Evolutionary conservation across 2,113 vertebrate species (phyloP).

Genomic region (Pelecanoides urinatrix): DNA sequence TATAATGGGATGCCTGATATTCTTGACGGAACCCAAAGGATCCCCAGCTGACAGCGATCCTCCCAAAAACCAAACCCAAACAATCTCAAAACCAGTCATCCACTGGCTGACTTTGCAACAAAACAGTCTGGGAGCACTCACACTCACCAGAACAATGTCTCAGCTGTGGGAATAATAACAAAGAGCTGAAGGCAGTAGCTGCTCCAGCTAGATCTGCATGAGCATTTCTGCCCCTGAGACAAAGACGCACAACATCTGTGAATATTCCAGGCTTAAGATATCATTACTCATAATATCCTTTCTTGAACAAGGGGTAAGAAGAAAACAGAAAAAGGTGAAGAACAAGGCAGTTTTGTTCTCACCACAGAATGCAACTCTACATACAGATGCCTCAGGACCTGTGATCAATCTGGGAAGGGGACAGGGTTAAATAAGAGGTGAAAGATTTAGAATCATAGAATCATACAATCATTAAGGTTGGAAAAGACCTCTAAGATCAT

Average conservation of each 20-base stretch:
- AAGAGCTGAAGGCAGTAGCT: not conserved
- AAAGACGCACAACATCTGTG: fast-evolving
- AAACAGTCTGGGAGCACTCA: not conserved
- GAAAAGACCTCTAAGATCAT: too few relatives aligned
- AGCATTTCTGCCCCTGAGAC: not conserved
- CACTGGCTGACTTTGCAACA: not conserved
- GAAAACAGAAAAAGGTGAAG: not conserved
- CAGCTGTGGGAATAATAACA: not conserved
- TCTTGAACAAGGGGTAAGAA: not conserved
- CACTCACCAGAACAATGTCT: not conserved
- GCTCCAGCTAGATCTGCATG: not conserved
- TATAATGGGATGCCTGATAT: not conserved
- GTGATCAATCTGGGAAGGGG: not conserved
- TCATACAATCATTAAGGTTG: too few relatives aligned
- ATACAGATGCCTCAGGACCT: too few relatives aligned
- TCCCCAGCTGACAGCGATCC: not conserved
- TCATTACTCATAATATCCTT: not conserved
- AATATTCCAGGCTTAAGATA: not conserved
- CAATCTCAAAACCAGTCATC: not conserved
- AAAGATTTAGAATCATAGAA: not conserved
- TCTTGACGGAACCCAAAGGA: not conserved
- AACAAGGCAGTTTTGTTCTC: not conserved
- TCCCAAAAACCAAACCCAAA: not conserved
- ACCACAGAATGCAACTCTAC: not conserved
- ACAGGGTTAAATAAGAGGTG: not conserved